phyloP scores from a whole-genome alignment of 1,140 invertebrate species.

The Sinella curviseta region DNA sequence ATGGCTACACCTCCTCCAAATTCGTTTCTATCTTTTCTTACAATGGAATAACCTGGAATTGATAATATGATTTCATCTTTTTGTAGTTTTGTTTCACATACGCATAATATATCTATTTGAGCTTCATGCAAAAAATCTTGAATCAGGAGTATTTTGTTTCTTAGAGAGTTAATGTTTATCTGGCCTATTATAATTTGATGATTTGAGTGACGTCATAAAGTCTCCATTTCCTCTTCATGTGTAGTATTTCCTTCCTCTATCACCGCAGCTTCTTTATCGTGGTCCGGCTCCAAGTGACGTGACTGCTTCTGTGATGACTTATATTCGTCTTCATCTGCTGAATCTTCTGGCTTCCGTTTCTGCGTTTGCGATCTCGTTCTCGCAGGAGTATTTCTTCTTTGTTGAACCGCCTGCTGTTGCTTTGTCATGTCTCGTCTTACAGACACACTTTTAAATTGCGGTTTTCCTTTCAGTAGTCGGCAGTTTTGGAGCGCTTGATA shows the following conservation, averaged over 20 bases:
- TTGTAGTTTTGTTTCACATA: background rate
- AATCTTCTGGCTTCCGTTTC: background rate
- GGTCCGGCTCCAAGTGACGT: background rate
- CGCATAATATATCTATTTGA: background rate
- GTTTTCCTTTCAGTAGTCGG: background rate
- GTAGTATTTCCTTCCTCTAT: too few species aligned
- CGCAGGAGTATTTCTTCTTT: background rate
- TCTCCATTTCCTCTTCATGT: background rate
- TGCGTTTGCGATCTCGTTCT: background rate
- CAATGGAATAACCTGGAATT: background rate
- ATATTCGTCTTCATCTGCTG: background rate
- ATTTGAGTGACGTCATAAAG: background rate
- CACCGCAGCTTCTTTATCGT: background rate
- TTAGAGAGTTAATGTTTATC: background rate
- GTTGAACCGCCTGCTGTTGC: background rate
- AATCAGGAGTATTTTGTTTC: background rate
- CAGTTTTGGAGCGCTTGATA: background rate
- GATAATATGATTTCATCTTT: background rate
- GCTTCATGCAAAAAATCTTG: background rate
- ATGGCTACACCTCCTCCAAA: conserved; percentile 13
- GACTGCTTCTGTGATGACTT: background rate
- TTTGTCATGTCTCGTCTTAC: background rate
- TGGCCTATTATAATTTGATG: background rate
- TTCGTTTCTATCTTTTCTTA: background rate
- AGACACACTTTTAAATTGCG: background rate